Evolutionary conservation across 1,140 invertebrate species (phyloP).

Genomic region (Euura saliciscinereae): DNA sequence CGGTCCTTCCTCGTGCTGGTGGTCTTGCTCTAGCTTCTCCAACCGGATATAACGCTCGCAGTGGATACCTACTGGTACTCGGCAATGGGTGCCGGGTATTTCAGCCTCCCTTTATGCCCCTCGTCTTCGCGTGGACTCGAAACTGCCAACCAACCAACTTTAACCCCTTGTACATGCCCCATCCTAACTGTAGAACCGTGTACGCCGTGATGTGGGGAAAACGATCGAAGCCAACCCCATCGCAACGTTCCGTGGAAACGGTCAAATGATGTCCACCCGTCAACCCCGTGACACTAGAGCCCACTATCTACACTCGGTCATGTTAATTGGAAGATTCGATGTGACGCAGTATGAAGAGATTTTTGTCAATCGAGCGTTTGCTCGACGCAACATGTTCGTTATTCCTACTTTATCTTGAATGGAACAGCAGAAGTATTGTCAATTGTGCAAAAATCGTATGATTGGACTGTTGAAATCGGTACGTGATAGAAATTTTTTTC

Average conservation of each 20-base stretch:
- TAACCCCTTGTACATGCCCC: background rate
- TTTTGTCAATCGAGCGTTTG: no score
- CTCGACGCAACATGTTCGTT: no score
- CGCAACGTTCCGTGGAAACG: background rate
- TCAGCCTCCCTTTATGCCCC: slow-evolving; percentile 1
- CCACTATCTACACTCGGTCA: background rate
- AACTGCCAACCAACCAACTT: slow-evolving; percentile 7
- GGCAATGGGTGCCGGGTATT: background rate
- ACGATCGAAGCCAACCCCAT: background rate
- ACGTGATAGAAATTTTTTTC: no score
- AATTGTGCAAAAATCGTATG: no score
- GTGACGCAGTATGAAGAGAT: no score
- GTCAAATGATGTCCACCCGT: background rate
- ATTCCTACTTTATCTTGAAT: no score
- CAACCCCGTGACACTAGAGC: background rate
- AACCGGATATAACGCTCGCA: background rate
- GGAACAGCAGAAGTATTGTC: no score
- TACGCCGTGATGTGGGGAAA: slow-evolving; percentile 1
- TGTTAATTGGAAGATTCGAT: no score
- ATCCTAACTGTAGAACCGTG: slow-evolving; percentile 6
- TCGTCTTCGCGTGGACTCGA: slow-evolving; percentile 3
- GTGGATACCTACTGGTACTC: background rate
- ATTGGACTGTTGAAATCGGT: no score
- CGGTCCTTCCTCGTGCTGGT: slow-evolving; percentile 19
- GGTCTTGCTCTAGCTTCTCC: background rate